Evolutionary conservation across 2,888 invertebrate genomes (phyloP).

Genomic region (Seira musarum): DNA sequence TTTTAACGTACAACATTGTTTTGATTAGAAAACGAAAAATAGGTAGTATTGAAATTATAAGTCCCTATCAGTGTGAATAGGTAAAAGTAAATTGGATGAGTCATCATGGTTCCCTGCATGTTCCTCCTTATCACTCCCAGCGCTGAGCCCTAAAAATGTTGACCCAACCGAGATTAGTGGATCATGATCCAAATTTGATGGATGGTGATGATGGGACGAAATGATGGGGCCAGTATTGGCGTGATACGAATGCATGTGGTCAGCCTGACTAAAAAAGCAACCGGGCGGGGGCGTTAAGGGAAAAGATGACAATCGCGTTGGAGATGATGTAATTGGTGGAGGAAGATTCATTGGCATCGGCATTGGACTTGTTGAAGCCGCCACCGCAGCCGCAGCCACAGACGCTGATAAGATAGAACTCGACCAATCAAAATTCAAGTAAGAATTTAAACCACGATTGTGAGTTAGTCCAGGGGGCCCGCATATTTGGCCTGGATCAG

Average conservation of each 20-base stretch:
- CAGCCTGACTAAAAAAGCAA: constrained; percentile 40
- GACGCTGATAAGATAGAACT: constrained; percentile 60
- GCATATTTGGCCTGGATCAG: constrained; percentile 33
- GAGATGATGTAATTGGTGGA: constrained; percentile 26
- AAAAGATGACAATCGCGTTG: constrained; percentile 40
- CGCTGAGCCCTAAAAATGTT: constrained; percentile 28
- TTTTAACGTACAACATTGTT: constrained; percentile 6
- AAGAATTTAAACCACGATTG: constrained; percentile 55
- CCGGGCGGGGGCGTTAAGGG: constrained; percentile 40
- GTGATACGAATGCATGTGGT: constrained; percentile 32
- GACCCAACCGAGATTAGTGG: constrained; percentile 46
- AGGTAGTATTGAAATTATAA: background rate
- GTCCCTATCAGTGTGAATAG: constrained; percentile 25
- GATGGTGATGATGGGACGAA: constrained; percentile 7
- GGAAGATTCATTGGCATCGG: constrained; percentile 32
- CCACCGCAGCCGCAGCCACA: constrained; percentile 58
- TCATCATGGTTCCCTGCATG: constrained; percentile 28
- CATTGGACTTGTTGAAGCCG: constrained; percentile 42
- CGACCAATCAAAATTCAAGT: constrained; percentile 64
- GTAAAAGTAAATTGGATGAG: constrained; percentile 20
- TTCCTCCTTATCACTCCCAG: constrained; percentile 16
- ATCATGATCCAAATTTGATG: constrained; percentile 15
- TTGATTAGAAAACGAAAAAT: background rate
- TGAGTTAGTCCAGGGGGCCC: constrained; percentile 29
- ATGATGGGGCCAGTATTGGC: background rate